Evolutionary conservation across 2,888 invertebrate genomes (phyloP).

Genomic region (Callinectes sapidus): DNA sequence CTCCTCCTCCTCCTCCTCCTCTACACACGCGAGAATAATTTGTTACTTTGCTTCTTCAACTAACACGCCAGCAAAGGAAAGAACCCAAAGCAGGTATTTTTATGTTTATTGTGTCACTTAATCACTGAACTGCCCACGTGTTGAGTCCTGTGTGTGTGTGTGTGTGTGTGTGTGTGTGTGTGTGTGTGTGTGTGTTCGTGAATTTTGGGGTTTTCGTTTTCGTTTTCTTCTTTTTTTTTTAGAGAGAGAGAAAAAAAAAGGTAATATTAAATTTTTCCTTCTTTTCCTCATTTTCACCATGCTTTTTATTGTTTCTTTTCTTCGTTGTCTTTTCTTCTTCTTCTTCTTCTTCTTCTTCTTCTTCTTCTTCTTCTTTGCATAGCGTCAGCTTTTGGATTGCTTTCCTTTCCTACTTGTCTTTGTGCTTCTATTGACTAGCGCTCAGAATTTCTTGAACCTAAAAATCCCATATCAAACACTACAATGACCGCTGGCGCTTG

Average conservation of each 20-base stretch:
- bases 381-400: neutral
- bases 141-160: neutral
- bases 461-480: neutral
- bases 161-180: constrained; percentile 28
- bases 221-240: neutral
- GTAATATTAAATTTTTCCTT: too few relatives aligned
- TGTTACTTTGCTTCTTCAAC: neutral
- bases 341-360: neutral
- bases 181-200: constrained; percentile 31
- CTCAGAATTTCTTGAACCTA: neutral
- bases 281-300: neutral
- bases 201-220: too few relatives aligned
- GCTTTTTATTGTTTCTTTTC: neutral
- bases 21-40: neutral
- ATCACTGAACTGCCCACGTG: neutral
- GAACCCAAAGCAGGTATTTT: neutral
- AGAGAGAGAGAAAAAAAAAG: too few relatives aligned
- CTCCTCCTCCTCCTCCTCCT: neutral
- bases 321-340: neutral
- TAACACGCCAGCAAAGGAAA: neutral
- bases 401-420: neutral
- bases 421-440: neutral
- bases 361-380: neutral
- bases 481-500: neutral
- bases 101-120: neutral